Evolutionary conservation across 2,888 invertebrate species (phyloP).

Genomic region (Malacosoma neustria): DNA sequence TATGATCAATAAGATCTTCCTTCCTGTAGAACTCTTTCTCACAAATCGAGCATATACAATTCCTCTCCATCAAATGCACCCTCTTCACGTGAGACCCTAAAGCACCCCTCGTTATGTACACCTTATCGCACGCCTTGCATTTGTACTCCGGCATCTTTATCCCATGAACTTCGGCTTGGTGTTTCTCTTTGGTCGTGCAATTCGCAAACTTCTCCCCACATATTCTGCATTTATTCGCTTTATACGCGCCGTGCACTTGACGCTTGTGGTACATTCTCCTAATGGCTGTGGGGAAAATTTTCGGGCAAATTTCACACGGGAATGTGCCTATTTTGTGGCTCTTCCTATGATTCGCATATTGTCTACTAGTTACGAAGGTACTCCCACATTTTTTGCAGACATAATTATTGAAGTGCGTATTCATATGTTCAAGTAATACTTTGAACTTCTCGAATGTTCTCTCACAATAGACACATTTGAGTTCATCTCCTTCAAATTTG

Average conservation of each 20-base stretch:
- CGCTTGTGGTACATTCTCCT: slow-evolving; percentile 47
- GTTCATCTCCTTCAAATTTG: slow-evolving; percentile 12
- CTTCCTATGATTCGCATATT: slow-evolving; percentile 16
- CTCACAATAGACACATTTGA: slow-evolving; percentile 13
- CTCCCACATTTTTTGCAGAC: slow-evolving; percentile 32
- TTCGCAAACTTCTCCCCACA: slow-evolving; percentile 41
- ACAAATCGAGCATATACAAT: slow-evolving; percentile 37
- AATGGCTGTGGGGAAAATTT: slow-evolving; percentile 45
- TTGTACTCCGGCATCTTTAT: slow-evolving; percentile 22
- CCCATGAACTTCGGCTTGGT: slow-evolving; percentile 36
- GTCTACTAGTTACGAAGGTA: slow-evolving; percentile 29
- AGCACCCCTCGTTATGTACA: slow-evolving; percentile 28
- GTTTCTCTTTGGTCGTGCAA: slow-evolving; percentile 33
- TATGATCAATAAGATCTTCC: slow-evolving; percentile 28
- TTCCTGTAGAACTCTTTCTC: slow-evolving; percentile 37
- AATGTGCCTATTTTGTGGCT: slow-evolving; percentile 30
- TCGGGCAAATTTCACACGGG: slow-evolving; percentile 36
- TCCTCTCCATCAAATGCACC: slow-evolving; percentile 41
- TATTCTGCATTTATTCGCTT: slow-evolving; percentile 30
- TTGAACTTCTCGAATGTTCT: slow-evolving; percentile 8
- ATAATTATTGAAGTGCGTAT: slow-evolving; percentile 7
- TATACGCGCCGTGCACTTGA: slow-evolving; percentile 25
- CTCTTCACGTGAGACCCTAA: slow-evolving; percentile 36
- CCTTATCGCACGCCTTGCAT: slow-evolving; percentile 41
- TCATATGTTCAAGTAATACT: slow-evolving; percentile 9